Conservation (phyloP, 2,888 invertebrate genomes). For the Drosophila mercatorum region DNA sequence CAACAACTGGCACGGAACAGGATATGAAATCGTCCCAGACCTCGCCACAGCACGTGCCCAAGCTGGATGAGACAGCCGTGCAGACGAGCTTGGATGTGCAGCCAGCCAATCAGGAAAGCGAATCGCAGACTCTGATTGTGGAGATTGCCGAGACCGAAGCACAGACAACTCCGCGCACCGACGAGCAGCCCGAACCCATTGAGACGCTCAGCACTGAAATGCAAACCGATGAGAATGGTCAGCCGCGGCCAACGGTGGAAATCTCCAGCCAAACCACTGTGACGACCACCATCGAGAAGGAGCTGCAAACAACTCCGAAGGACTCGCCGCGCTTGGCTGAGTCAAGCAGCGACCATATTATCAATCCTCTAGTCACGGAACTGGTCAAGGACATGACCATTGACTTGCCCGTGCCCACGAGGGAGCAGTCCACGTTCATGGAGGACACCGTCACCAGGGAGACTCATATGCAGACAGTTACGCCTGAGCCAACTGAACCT, state of each 20-base stretch:
- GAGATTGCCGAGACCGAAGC: conserved; percentile 83
- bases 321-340: conserved; percentile 63
- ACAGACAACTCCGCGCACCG: conserved; percentile 76
- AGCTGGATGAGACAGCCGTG: conserved; percentile 73
- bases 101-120: conserved; percentile 78
- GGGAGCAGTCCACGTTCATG: conserved; percentile 75
- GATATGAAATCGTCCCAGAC: conserved; percentile 85
- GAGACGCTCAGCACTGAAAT: conserved; percentile 57
- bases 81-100: conserved; percentile 80
- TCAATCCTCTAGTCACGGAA: conserved; percentile 83
- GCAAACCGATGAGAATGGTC: conserved; percentile 64
- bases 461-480: conserved; percentile 69
- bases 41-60: conserved; percentile 78
- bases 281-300: conserved; percentile 78
- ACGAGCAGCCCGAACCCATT: conserved; percentile 64
- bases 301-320: conserved; percentile 83
- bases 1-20: conserved; percentile 35
- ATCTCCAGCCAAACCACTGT: conserved; percentile 80
- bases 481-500: conserved; percentile 63
- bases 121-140: conserved; percentile 82
- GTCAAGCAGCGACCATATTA: conserved; percentile 74
- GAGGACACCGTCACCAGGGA: conserved; percentile 72
- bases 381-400: conserved; percentile 83
- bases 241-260: conserved; percentile 71
- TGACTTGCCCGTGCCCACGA: conserved; percentile 69